Conservation (phyloP, 2,113 vertebrate genomes). For the Tinamus guttatus region DNA sequence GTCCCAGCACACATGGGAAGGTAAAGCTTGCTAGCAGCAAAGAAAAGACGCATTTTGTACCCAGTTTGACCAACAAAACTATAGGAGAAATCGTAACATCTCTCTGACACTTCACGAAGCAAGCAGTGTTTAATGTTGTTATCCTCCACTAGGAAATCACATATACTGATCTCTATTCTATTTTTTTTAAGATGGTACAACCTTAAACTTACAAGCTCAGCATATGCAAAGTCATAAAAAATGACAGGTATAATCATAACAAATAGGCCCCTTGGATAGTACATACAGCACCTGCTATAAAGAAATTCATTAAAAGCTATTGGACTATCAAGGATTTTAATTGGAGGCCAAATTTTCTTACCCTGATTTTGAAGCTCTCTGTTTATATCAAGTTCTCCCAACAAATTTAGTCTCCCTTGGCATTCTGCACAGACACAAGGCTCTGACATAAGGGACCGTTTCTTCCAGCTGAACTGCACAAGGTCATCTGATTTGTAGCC, state of each 20-base stretch:
- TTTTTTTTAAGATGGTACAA: not conserved
- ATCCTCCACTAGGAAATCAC: not conserved
- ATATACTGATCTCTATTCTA: not conserved
- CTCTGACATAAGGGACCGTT: not conserved
- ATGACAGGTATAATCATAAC: not conserved
- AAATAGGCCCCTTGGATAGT: fast-evolving
- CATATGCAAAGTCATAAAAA: not conserved
- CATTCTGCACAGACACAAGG: not conserved
- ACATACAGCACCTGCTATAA: not conserved
- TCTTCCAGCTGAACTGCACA: not conserved
- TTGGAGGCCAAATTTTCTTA: not conserved
- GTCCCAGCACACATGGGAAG: fast-evolving
- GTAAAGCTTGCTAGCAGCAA: not conserved
- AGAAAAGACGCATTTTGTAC: not conserved
- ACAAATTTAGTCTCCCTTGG: not conserved
- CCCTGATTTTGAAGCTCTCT: not conserved
- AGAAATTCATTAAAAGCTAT: not conserved
- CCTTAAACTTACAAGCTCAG: not conserved
- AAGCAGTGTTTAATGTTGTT: not conserved
- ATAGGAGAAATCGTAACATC: not conserved
- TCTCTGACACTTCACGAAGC: not conserved
- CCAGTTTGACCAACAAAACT: not conserved
- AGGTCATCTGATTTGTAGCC: not conserved
- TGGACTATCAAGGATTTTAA: not conserved
- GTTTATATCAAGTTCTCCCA: not conserved